Evolutionary conservation across 2,888 invertebrate genomes (phyloP).

Genomic region (Embidobia sp.): DNA sequence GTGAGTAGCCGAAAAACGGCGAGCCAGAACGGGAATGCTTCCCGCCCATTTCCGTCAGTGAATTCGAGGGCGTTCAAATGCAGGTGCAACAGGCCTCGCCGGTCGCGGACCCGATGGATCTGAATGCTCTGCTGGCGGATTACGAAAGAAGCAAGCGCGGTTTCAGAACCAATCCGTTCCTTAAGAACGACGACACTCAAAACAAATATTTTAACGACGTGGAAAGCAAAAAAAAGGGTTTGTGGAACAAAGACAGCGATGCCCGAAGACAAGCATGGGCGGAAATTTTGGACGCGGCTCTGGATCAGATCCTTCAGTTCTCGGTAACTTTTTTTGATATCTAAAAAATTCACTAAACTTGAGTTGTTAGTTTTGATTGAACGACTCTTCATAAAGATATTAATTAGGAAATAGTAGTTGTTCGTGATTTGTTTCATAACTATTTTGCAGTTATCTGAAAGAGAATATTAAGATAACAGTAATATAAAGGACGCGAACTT

Average conservation of each 20-base stretch:
- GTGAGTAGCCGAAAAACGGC: background rate
- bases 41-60: too few relatives aligned
- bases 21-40: conserved; percentile 11
- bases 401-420: too few relatives aligned
- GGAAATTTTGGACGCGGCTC: conserved; percentile 91
- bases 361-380: background rate
- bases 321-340: conserved; percentile 78
- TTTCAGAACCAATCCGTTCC: conserved; percentile 77
- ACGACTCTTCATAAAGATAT: too few relatives aligned
- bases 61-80: conserved; percentile 34
- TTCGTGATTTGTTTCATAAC: too few relatives aligned
- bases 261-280: conserved; percentile 92
- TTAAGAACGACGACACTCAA: conserved; percentile 67
- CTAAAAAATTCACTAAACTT: too few relatives aligned
- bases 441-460: too few relatives aligned
- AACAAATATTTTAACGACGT: conserved; percentile 33
- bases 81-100: conserved; percentile 15
- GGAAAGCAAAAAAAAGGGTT: conserved; percentile 85
- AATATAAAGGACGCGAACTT: conserved; percentile 37
- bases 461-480: conserved; percentile 39
- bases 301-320: conserved; percentile 88
- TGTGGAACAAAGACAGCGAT: conserved; percentile 91
- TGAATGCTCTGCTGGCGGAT: conserved; percentile 75
- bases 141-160: conserved; percentile 77
- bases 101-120: conserved; percentile 55